These are phyloP conservation scores for Hirudinaria manillensis DNA, from an alignment of 2,888 invertebrate species.

Conservation along the genomic window DNA sequence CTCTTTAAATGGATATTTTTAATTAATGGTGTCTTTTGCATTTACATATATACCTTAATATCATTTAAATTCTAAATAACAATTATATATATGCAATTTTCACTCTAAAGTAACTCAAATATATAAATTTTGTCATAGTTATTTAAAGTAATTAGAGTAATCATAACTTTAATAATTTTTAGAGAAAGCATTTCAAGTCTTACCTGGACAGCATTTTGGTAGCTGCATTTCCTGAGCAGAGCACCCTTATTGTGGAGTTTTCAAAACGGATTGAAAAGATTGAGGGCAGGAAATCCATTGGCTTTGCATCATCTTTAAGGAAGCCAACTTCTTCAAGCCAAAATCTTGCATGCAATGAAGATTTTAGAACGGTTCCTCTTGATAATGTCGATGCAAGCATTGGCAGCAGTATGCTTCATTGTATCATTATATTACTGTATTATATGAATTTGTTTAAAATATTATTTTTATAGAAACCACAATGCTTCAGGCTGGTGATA, in stretches of 20 bases:
- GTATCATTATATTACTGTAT: background rate
- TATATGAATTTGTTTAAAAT: background rate
- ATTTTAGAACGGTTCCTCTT: background rate
- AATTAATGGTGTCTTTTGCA: too few relatives aligned
- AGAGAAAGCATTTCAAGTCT: background rate
- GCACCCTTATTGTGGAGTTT: background rate
- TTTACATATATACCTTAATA: too few relatives aligned
- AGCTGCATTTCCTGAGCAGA: slow-evolving; percentile 3
- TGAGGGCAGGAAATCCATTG: slow-evolving; percentile 1
- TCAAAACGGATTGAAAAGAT: background rate
- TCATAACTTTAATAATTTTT: background rate
- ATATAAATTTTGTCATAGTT: too few relatives aligned
- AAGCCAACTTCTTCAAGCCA: background rate
- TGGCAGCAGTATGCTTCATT: background rate
- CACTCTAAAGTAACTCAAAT: too few relatives aligned
- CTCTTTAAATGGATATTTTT: too few relatives aligned
- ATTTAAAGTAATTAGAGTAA: too few relatives aligned
- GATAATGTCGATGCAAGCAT: background rate
- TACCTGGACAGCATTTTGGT: background rate
- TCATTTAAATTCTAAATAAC: too few relatives aligned
- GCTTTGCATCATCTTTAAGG: background rate
- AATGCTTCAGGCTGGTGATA: background rate
- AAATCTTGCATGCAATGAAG: background rate
- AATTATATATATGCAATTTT: too few relatives aligned
- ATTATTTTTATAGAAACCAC: background rate